Conservation (phyloP, 2,113 vertebrate species). For the Coptodon rendalli region DNA sequence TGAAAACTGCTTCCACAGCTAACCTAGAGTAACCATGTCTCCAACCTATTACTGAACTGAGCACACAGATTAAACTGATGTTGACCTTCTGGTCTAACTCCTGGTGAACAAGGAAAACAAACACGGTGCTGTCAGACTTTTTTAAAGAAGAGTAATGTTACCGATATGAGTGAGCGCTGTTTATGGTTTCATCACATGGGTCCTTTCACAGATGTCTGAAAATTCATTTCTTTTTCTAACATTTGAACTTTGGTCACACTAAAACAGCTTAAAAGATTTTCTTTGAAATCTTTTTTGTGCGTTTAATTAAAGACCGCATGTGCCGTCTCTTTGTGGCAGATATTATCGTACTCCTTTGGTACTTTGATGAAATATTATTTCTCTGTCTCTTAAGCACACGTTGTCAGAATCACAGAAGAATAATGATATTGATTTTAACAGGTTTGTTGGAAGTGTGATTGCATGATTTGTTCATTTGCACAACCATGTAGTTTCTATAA, state of each 20-base stretch:
- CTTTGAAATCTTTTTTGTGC: neutral
- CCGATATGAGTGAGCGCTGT: neutral
- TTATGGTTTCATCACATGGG: neutral
- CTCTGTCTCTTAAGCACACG: neutral
- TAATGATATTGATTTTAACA: neutral
- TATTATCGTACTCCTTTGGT: neutral
- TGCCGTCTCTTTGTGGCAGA: neutral
- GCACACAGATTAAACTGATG: constrained; percentile 4
- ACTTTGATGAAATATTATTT: neutral
- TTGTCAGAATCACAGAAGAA: neutral
- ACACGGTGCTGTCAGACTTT: neutral
- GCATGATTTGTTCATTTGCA: neutral
- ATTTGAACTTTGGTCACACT: neutral
- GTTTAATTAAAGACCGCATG: neutral
- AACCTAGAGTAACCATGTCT: neutral
- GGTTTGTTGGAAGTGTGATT: neutral
- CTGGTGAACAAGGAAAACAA: neutral
- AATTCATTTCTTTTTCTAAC: neutral
- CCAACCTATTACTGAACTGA: neutral
- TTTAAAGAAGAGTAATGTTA: neutral
- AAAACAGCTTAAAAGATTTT: neutral
- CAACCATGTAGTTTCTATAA: neutral
- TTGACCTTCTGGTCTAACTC: neutral
- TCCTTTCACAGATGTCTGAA: neutral
- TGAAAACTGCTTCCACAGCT: neutral